phyloP scores from a whole-genome alignment of 2,797 vertebrate species.

The Threskiornis aethiopicus region DNA sequence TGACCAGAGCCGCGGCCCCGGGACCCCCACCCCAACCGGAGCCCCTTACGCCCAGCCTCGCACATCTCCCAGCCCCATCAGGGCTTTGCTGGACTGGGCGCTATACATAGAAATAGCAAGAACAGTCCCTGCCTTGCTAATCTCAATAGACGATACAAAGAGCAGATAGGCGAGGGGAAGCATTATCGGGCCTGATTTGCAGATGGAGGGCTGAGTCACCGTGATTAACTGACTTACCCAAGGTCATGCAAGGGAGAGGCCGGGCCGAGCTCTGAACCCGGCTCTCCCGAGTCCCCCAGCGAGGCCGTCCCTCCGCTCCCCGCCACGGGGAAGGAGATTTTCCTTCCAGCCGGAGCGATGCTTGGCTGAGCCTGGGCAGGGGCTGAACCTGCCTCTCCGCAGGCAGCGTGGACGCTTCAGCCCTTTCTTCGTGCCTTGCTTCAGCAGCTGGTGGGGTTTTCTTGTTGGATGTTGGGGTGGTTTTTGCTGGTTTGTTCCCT shows the following conservation, averaged over 20 bases:
- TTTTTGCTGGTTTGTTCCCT: fast-evolving
- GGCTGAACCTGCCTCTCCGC: neutral
- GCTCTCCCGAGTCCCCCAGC: neutral
- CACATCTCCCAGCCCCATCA: neutral
- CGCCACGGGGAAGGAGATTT: fast-evolving
- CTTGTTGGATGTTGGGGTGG: fast-evolving
- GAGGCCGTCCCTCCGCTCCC: neutral
- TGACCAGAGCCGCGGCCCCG: fast-evolving
- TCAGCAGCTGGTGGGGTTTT: neutral
- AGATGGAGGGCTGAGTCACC: constrained; percentile 55
- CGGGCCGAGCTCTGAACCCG: neutral
- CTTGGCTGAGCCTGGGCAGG: neutral
- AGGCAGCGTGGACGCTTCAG: neutral
- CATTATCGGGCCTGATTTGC: neutral
- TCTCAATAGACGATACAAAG: neutral
- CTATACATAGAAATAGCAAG: neutral
- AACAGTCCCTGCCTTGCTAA: constrained; percentile 8
- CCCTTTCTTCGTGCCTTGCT: neutral
- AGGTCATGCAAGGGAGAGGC: constrained; percentile 35
- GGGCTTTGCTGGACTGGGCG: neutral
- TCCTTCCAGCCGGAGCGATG: neutral
- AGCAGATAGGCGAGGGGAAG: neutral
- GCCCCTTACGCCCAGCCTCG: neutral
- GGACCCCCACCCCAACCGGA: neutral
- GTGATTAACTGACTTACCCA: neutral